Conservation (phyloP, 2,888 invertebrate species). For the Itoplectis maculator region DNA sequence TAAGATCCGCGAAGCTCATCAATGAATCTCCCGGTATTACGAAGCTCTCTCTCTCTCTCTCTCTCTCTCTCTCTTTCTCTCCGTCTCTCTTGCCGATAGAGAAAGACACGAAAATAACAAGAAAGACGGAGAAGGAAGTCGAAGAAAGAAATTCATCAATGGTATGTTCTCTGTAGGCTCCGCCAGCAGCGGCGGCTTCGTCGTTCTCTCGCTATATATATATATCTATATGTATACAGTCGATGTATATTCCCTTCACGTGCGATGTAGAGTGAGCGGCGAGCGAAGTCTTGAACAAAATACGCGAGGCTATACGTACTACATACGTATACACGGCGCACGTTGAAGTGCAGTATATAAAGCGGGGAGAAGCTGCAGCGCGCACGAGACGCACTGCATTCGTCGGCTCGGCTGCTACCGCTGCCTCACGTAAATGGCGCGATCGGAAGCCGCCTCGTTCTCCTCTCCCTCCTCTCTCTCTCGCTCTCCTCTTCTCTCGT, state of each 20-base stretch:
- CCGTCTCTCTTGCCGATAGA: not conserved
- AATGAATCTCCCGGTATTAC: constrained; percentile 43
- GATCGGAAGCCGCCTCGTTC: constrained; percentile 54
- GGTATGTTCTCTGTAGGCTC: constrained; percentile 31
- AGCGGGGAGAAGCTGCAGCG: constrained; percentile 20
- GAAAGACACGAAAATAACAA: not conserved
- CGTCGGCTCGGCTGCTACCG: constrained; percentile 15
- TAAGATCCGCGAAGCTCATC: constrained; percentile 13
- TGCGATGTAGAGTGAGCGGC: constrained; percentile 48
- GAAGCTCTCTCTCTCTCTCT: not conserved
- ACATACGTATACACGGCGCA: not conserved
- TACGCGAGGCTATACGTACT: constrained; percentile 14
- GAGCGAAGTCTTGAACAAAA: constrained; percentile 45
- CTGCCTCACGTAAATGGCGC: constrained; percentile 60
- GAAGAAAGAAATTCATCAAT: constrained; percentile 65
- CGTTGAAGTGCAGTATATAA: not conserved
- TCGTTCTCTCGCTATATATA: constrained; percentile 1
- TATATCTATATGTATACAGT: constrained; percentile 21
- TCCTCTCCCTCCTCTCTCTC: constrained; percentile 31
- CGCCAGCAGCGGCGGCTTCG: too few species aligned
- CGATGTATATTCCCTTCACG: constrained; percentile 56
- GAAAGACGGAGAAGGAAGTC: constrained; percentile 19
- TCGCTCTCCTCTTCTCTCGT: constrained; percentile 21
- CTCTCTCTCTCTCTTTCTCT: not conserved
- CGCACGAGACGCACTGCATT: constrained; percentile 2